These are phyloP conservation scores for Poeciliopsis turrubarensis DNA, from an alignment of 2,113 vertebrate species.

Conservation along the genomic window DNA sequence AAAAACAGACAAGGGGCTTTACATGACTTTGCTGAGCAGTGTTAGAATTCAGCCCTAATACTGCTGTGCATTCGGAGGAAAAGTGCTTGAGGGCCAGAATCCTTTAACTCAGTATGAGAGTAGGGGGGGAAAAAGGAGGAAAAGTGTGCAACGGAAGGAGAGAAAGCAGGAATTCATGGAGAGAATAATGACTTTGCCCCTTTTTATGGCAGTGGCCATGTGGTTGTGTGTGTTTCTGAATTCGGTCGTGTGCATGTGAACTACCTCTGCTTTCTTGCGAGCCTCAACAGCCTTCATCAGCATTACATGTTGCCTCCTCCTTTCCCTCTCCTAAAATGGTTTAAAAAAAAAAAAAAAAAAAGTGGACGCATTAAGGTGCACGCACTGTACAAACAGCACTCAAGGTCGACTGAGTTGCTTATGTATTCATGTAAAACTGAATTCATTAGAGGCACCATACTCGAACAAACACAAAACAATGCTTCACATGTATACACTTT, in stretches of 20 bases:
- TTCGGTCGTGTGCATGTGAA: slow-evolving; percentile 59
- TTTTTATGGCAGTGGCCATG: slow-evolving; percentile 54
- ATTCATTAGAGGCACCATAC: slow-evolving; percentile 77
- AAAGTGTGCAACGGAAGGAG: slow-evolving; percentile 47
- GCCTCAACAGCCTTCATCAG: slow-evolving; percentile 99
- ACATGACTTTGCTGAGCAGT: slow-evolving; percentile 70
- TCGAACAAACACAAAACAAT: slow-evolving; percentile 69
- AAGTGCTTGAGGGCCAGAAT: slow-evolving; percentile 73
- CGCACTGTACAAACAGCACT: slow-evolving; percentile 28
- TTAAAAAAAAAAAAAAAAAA: slow-evolving; percentile 67
- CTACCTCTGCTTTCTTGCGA: slow-evolving; percentile 98
- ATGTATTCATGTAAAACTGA: slow-evolving; percentile 57
- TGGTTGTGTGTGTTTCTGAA: slow-evolving; percentile 50
- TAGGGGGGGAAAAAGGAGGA: slow-evolving; percentile 43
- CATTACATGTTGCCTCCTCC: slow-evolving; percentile 97
- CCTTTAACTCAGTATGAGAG: slow-evolving; percentile 71
- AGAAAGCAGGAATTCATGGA: slow-evolving; percentile 48
- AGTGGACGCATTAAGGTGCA: slow-evolving; percentile 59
- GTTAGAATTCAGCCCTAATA: slow-evolving; percentile 74
- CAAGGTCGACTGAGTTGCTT: slow-evolving; percentile 59
- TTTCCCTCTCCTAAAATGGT: slow-evolving; percentile 92
- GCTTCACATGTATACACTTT: slow-evolving; percentile 75
- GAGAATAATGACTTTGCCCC: slow-evolving; percentile 59
- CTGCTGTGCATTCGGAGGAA: slow-evolving; percentile 71
- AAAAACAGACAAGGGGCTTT: slow-evolving; percentile 60